Evolutionary conservation across 92 coral and sea anemone species (phyloP), one percentile per base, ranked within the genome.

Genomic region (Blastomussa wellsi): DNA sequence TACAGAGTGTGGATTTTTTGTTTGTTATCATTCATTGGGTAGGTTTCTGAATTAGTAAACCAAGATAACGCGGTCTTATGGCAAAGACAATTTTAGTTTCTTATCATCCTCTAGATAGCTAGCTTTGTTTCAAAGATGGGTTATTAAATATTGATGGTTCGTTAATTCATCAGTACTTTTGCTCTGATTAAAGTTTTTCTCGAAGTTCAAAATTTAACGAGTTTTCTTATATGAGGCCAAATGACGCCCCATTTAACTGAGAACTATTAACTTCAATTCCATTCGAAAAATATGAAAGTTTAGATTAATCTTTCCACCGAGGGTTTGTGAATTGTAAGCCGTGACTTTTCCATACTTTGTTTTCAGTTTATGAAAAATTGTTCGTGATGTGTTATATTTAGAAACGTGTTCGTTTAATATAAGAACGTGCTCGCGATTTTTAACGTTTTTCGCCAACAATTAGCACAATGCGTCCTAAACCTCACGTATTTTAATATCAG

Each of bases 101-200:
- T 47, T n/a, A 74, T 26, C 31, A 44, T 69, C 26, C 42, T n/a
- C n/a, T n/a, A n/a, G n/a, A n/a, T n/a, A 49, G 32, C 47, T 28
- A 74, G 55, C 36, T n/a, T 28, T 49, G n/a, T 15, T 15, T 28
- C 35, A 28, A 74, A 14, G 14, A 29, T 44, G 8, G 79, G 37
- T 74, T 11, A 74, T 74, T 28, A 74, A 74, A 74, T 74, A 74
- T 74, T 74, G n/a, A 74, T 74, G 62, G 28, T 24, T 44, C 57
- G 26, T 74, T 14, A 28, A 10, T 26, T 74, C 55, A 26, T 31
- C 73, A 33, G 19, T 32, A 69, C 47, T 36, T 37, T 22, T 5
- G 39, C 73, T 47, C 7, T 69, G 44, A 69, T 69, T 33, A 69
- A 69, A 36, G 74, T 19, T 69, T 69, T 69, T 69, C 42, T 69